These are phyloP conservation scores for Ictalurus furcatus DNA, from an alignment of 2,113 vertebrate genomes.

Conservation along the genomic window DNA sequence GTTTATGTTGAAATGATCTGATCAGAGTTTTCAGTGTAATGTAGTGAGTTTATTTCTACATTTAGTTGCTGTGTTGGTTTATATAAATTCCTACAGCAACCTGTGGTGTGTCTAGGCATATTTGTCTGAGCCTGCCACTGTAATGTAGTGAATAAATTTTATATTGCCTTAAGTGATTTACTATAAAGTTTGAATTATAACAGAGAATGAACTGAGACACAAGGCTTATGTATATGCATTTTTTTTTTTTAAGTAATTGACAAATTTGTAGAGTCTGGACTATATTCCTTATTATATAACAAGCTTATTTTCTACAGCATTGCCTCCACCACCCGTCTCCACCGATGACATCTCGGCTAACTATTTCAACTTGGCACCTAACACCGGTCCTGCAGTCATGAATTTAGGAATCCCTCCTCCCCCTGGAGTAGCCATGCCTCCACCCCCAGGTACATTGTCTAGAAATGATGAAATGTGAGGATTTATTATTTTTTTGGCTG, in stretches of 20 bases:
- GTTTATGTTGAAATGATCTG: background rate
- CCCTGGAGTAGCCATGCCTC: constrained; percentile 78
- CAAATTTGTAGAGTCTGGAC: background rate
- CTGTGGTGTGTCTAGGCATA: background rate
- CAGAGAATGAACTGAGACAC: background rate
- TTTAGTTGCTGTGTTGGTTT: background rate
- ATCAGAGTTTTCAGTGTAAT: background rate
- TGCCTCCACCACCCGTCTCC: constrained; percentile 81
- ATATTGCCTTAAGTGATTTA: background rate
- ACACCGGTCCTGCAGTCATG: constrained; percentile 78
- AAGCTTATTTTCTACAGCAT: constrained; percentile 64
- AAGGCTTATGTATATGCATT: background rate
- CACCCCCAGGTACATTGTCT: constrained; percentile 77
- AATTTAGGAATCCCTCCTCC: constrained; percentile 84
- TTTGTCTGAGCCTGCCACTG: background rate
- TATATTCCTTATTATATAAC: background rate
- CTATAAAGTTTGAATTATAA: background rate
- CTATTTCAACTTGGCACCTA: constrained; percentile 84
- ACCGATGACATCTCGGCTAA: constrained; percentile 84
- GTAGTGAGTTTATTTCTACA: background rate
- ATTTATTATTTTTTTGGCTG: background rate
- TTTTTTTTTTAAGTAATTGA: too few relatives aligned
- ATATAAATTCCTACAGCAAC: background rate
- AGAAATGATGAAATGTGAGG: background rate
- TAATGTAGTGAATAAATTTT: background rate